Conservation (phyloP, 1,140 invertebrate genomes). For the Liolophura sinensis region DNA sequence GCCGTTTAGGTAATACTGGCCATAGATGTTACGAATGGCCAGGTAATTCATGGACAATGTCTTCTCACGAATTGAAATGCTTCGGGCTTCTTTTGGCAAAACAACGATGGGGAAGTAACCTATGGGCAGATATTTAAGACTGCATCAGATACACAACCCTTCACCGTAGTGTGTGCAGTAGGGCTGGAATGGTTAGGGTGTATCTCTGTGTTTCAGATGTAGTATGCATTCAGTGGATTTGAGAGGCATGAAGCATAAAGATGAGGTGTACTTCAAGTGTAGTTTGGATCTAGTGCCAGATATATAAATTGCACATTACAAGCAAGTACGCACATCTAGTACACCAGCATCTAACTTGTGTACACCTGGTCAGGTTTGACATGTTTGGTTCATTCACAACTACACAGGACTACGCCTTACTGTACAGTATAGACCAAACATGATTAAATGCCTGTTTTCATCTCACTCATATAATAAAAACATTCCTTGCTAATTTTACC, state of each 20-base stretch:
- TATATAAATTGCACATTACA: not conserved
- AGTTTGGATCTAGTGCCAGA: too few species aligned
- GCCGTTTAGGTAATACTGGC: slow-evolving; percentile 48
- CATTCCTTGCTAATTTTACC: too few species aligned
- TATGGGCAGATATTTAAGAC: slow-evolving; percentile 7
- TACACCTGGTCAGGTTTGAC: too few species aligned
- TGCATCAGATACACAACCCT: not conserved
- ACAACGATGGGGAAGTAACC: slow-evolving; percentile 42
- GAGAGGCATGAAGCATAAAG: not conserved
- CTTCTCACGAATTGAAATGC: slow-evolving; percentile 32
- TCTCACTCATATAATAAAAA: too few species aligned
- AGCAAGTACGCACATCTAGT: not conserved
- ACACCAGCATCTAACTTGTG: too few species aligned
- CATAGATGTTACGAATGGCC: slow-evolving; percentile 42
- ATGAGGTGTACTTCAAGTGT: not conserved
- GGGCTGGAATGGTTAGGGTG: not conserved
- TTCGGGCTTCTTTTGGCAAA: slow-evolving; percentile 37
- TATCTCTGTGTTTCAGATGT: not conserved
- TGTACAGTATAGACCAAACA: not conserved
- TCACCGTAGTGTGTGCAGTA: not conserved
- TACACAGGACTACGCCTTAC: too few species aligned
- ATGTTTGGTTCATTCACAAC: too few species aligned
- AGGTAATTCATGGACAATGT: slow-evolving; percentile 41
- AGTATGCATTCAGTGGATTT: not conserved
- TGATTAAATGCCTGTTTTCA: too few species aligned